Base-by-base conservation (phyloP, 2,888 invertebrate genomes). In the Prosopocoilus inquinatus region DNA sequence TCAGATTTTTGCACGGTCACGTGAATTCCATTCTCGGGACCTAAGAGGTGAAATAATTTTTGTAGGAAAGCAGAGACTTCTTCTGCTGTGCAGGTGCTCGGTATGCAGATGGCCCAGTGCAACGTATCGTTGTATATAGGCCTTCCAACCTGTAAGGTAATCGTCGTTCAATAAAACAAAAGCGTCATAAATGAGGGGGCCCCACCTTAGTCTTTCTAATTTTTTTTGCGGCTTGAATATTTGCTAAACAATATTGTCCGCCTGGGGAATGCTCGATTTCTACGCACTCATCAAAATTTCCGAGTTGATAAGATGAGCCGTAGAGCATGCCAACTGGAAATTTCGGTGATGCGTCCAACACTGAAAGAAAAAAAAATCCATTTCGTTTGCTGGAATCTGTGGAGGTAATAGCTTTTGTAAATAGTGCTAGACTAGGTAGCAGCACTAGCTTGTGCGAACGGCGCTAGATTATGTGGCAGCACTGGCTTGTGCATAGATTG, bases 251-350 rank as follows among this genome's bases (percentile, higher is more conserved):
- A 69, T 88, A 89, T 70, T 88, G 85, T 0, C 85, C 86, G 47
- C 77, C 72, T 38, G 85, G 79, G 1, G 74, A 65, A 32, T 32
- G 50, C 33, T 60, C 57, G 13, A 75, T 71, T 39, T 71, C 64
- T 9, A 87, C 75, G 66, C 89, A 89, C 74, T 89, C 87, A 70
- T 89, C 89, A 68, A 84, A 89, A 74, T 89, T 88, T 1, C 89
- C 89, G 59, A 89, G 77, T 59, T 89, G 87, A 75, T 85, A 87
- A 1, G 83, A 80, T 9, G 85, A 83, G 2, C 88, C 88, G 61
- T 82, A 83, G 12, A 88, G 80, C 9, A 89, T 75, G 9, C 89
- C 89, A 63, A 82, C 81, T 0, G 87, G 85, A 35, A 84, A 84
- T 72, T 89, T 89, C 0, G 85, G 85, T 33, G 86, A 85, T 2